Base-by-base conservation (phyloP, 2,113 vertebrate genomes). In the Casuarius casuarius region DNA sequence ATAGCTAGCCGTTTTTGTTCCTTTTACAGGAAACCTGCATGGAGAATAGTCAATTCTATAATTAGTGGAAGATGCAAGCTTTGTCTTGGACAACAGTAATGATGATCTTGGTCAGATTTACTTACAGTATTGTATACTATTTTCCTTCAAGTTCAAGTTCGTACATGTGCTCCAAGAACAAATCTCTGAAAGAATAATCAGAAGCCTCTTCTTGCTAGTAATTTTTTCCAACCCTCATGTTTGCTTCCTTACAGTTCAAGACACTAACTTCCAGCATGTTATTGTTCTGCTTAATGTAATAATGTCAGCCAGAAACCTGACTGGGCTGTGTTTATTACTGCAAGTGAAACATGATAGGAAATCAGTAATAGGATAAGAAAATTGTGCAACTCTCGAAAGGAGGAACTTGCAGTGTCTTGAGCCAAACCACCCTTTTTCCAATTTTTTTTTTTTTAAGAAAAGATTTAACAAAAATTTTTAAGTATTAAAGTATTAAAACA, bases 261-360 rank as follows among this genome's bases (percentile, higher is more conserved):
- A 38, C 38, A 38, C 8, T 38, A 38, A 38, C 38, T 38, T 38
- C 38, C 38, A 38, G 38, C 38, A 38, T 38, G 38, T 38, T 38
- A 38, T 38, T 38, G 38, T 38, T 38, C 38, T 38, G 38, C 38
- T 38, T 38, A 38, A 38, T 38, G 38, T 38, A 38, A 38, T 38
- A 38, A 90, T 38, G 40, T 90, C 52, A 74, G 20, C 59, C 91
- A 75, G 58, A 93, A 83, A 87, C 35, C 62, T 89, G 66, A 86
- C 79, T 84, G 56, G 56, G 40, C 25, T 84, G 35, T 95, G 81
- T 66, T 91, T 91, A 88, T 92, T 93, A 90, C 52, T 90, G 67
- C n/a, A 84, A 74, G 18, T 33, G 22, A 77, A 81, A 84, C 61
- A 61, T 78, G 25, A 83, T 12, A 59, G 48, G 40, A 89, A 92